phyloP scores from a whole-genome alignment of 2,113 vertebrate species.

The Micromys minutus region DNA sequence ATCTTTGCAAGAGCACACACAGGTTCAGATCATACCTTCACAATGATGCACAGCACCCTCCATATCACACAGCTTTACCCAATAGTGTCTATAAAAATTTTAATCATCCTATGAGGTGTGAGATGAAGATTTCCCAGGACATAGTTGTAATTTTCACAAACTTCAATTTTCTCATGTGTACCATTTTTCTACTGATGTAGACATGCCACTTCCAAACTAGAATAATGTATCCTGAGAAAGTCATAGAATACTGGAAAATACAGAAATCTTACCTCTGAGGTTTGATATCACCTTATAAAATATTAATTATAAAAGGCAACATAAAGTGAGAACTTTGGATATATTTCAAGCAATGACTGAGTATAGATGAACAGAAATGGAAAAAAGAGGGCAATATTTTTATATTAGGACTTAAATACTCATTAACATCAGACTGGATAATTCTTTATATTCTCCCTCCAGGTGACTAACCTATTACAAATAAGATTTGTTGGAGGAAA shows the following conservation, averaged over 20 bases:
- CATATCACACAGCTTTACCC: not conserved
- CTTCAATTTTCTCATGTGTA: not conserved
- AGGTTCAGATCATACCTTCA: not conserved
- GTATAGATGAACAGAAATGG: not conserved
- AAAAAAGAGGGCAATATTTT: not conserved
- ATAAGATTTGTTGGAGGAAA: not conserved
- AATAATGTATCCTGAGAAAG: not conserved
- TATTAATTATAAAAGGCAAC: not conserved
- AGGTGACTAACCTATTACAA: not conserved
- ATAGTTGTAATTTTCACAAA: not conserved
- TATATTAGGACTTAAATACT: not conserved
- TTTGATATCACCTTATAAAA: not conserved
- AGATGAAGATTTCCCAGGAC: not conserved
- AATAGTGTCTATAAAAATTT: not conserved
- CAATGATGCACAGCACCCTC: fast-evolving
- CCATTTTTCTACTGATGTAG: not conserved
- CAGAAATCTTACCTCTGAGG: not conserved
- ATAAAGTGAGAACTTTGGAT: not conserved
- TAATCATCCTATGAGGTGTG: not conserved
- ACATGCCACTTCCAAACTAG: not conserved
- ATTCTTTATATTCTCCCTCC: not conserved
- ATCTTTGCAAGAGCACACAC: not conserved
- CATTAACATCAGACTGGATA: not conserved
- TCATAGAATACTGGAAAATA: not conserved
- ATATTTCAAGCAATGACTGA: not conserved